Base-by-base conservation (phyloP, 1,140 invertebrate genomes). In the Leptinotarsa lineolata region DNA sequence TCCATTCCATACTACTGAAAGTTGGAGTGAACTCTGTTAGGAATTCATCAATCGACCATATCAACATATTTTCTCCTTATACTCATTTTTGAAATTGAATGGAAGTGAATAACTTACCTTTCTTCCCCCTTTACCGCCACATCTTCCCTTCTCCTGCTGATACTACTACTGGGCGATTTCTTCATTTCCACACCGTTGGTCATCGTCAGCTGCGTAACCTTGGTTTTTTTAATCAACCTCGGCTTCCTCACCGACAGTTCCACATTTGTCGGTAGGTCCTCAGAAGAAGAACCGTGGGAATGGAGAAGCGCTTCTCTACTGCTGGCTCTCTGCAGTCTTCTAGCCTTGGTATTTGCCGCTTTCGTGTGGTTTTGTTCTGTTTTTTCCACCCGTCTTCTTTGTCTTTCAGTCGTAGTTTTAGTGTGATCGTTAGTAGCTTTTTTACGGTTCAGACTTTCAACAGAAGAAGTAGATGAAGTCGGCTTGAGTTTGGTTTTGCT, bases 261-360 rank as follows among this genome's bases (percentile, higher is more conserved):
- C 6, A 81, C 73, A 45, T 83, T 83, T 4, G 79, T 77, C 8
- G 82, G 75, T 16, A 87, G 73, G 78, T 87, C 86, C 79, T 87
- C 86, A 1, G 86, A 87, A 15, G 86, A 87, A 80, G 86, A 86
- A 18, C 84, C 85, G 60, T 85, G 84, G 4, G 83, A 83, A 68
- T 85, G 82, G 6, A 85, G 75, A 30, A 86, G 74, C 12, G 85
- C 83, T 75, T 87, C 86, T 72, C 86, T 82, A 76, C 85, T 86
- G 72, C 80, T 86, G 8, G 86, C 86, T 66, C 86, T 78, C 74
- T 87, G 86, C 15, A 87, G 76, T 60, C 86, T 76, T 72, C 86
- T 79, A 15, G 85, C 85, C 78, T 83, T 85, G 4, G 84, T 83
- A 39, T 60, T 69, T 45, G 78, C 72, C 48, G 77, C 73, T 73